Evolutionary conservation across 1,140 invertebrate genomes (phyloP), one percentile per base, ranked within the genome.

Genomic region (Drosophila mojavensis): DNA sequence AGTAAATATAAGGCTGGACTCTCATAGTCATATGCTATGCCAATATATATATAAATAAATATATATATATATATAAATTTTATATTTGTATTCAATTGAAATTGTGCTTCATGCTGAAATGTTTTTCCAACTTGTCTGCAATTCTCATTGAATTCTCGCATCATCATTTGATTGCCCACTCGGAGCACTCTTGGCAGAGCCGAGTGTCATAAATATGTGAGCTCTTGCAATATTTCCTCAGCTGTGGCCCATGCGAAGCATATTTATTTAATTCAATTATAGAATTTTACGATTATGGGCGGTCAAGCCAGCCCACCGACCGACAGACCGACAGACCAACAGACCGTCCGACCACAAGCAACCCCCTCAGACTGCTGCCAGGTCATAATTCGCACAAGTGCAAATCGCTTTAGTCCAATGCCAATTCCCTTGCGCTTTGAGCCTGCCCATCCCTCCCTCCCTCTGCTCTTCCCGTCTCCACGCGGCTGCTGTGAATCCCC

Each of bases 231-330:
- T 89, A 89, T 89, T 81, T 90, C 78, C 70, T 72, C 84, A 89
- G 84, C 84, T 89, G 84, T 78, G 75, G 78, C 75, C 65, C 77
- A 55, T 64, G 58, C 45, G 48, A 45, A 47, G 20, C 72, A 68
- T 89, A 89, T 89, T 89, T 89, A 89, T 89, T 89, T 89, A 89
- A 89, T 89, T 89, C 84, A 89, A 89, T 89, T 89, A 89, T 89
- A 78, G 84, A 89, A 89, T 89, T 89, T 89, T 89, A 89, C 74
- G 84, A 89, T 89, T 89, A 90, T 81, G 67, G 78, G 30, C n/a
- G 53, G 51, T 47, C 43, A 15, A 47, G 43, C n/a, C n/a, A n/a
- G 43, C 17, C 17, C 17, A 17, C 1, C 17, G 17, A 17, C 17
- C 17, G 17, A 11, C 13, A 51, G 17, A 33, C 28, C 28, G 33